Evolutionary conservation across 1,140 invertebrate genomes (phyloP).

Genomic region (Penaeus indicus): DNA sequence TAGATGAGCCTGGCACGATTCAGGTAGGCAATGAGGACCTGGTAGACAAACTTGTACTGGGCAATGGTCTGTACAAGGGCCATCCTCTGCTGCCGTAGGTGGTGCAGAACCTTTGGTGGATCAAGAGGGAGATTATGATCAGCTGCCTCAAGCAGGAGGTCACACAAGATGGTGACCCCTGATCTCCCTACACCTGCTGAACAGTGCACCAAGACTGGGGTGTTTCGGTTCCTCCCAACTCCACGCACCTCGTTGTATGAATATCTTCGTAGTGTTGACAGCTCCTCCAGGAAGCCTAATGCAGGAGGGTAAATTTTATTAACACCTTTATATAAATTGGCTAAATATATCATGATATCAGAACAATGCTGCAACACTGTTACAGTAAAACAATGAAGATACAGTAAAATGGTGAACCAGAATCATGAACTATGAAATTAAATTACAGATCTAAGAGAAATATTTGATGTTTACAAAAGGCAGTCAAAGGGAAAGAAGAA

Average conservation of each 20-base stretch:
- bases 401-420: neutral
- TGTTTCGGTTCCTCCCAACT: slow-evolving; percentile 79
- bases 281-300: slow-evolving; percentile 84
- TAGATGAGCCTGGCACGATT: slow-evolving; percentile 88
- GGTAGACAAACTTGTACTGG: slow-evolving; percentile 92
- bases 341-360: neutral
- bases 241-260: slow-evolving; percentile 75
- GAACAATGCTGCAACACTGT: neutral
- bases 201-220: slow-evolving; percentile 81
- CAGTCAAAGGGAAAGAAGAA: neutral
- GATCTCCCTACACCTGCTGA: slow-evolving; percentile 80
- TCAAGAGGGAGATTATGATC: slow-evolving; percentile 82
- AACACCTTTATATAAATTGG: neutral
- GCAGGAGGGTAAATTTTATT: slow-evolving; percentile 59
- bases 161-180: slow-evolving; percentile 83
- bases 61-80: slow-evolving; percentile 87
- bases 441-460: neutral
- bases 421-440: neutral
- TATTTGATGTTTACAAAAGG: neutral
- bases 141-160: slow-evolving; percentile 85
- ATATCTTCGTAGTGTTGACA: slow-evolving; percentile 84
- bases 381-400: neutral
- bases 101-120: slow-evolving; percentile 81
- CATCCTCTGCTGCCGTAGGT: slow-evolving; percentile 86
- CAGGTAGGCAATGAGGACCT: slow-evolving; percentile 85